Evolutionary conservation across 2,888 invertebrate species (phyloP).

Genomic region (Macaria notata): DNA sequence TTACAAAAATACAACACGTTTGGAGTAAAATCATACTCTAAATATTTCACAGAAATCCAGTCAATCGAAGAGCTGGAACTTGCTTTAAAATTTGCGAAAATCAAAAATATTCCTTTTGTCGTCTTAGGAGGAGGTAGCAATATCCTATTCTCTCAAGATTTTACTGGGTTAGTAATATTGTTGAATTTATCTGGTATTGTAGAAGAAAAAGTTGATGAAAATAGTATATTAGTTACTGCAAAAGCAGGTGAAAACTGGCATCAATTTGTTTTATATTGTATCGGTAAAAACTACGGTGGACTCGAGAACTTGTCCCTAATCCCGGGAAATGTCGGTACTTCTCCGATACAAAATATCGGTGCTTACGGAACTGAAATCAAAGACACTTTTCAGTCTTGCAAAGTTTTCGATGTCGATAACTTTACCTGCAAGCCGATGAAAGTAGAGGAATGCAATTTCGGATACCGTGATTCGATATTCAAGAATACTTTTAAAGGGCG

Average conservation of each 20-base stretch:
- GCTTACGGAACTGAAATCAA: constrained; percentile 30
- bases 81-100: constrained; percentile 1
- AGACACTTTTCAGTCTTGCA: constrained; percentile 16
- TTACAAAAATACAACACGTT: constrained; percentile 4
- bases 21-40: background rate
- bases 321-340: constrained; percentile 27
- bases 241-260: constrained; percentile 29
- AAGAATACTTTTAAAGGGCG: constrained; percentile 20
- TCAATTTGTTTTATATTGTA: constrained; percentile 22
- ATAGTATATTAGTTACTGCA: constrained; percentile 4
- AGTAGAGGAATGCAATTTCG: constrained; percentile 18
- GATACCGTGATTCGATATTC: constrained; percentile 28
- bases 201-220: constrained; percentile 1
- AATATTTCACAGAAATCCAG: constrained; percentile 3
- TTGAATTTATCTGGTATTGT: constrained; percentile 4
- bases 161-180: constrained; percentile 10
- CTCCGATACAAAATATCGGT: constrained; percentile 30
- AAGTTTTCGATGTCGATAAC: constrained; percentile 24
- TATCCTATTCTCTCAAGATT: constrained; percentile 7
- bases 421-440: background rate
- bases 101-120: constrained; percentile 6
- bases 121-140: constrained; percentile 12
- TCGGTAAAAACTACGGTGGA: constrained; percentile 22
- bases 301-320: constrained; percentile 29
- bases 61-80: constrained; percentile 1